Evolutionary conservation across 2,113 vertebrate species (phyloP).

Genomic region (Nyctereutes procyonoides): DNA sequence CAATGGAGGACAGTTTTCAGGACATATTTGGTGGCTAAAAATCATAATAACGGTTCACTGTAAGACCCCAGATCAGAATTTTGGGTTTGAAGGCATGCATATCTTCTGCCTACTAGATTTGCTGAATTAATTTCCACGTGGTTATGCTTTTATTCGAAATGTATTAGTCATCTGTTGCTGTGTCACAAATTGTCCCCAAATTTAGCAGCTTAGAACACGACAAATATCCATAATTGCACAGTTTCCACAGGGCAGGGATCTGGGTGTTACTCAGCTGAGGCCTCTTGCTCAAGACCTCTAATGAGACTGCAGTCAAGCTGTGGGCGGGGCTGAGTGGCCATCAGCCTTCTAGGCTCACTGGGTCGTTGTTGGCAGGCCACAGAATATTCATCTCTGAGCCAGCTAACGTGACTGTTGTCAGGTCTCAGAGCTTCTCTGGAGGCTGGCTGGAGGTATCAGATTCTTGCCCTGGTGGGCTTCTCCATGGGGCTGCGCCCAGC

Average conservation of each 20-base stretch:
- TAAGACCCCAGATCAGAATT: background rate
- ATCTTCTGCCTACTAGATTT: background rate
- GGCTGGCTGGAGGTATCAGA: background rate
- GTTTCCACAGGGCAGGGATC: background rate
- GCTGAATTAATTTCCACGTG: background rate
- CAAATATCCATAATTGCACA: background rate
- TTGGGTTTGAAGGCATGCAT: background rate
- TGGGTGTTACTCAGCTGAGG: background rate
- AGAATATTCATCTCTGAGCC: background rate
- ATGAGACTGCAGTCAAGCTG: background rate
- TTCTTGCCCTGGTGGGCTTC: background rate
- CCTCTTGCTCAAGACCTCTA: background rate
- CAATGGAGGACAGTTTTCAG: background rate
- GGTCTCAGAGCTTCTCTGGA: background rate
- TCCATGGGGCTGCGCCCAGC: fast-evolving
- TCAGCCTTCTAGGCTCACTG: background rate
- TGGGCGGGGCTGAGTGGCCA: background rate
- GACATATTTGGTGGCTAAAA: background rate
- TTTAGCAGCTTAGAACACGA: background rate
- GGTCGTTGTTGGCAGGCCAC: background rate
- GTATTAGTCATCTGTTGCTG: background rate
- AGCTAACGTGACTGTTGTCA: background rate
- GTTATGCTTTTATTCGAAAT: background rate
- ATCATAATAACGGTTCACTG: background rate
- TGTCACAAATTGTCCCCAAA: background rate